Percentiles rank a stretch among this genome's conserved stretches.
Evolutionary conservation across 1,140 invertebrate species (phyloP).

Genomic region (Pristionchus pacificus): DNA sequence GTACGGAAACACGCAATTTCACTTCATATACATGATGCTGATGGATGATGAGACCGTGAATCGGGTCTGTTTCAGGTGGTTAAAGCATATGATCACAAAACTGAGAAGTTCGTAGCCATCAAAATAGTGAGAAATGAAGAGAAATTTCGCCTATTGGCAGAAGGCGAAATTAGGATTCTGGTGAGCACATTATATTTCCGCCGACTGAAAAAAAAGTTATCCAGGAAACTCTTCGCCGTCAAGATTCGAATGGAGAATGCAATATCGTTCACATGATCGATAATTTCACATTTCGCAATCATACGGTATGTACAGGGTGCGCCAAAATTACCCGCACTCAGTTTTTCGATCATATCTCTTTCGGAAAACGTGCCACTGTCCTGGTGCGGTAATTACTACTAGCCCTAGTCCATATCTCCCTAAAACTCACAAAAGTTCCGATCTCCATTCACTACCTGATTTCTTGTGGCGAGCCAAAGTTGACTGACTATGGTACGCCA

Average conservation of each 20-base stretch:
- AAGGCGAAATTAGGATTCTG: conserved; percentile 94
- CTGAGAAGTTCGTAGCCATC: conserved; percentile 61
- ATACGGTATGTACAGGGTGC: conserved; percentile 72
- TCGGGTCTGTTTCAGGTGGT: conserved; percentile 75
- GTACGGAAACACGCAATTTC: conserved; percentile 16
- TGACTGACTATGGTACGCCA: too few species aligned
- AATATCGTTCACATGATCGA: conserved; percentile 99
- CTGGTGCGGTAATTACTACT: too few species aligned
- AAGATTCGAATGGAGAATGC: conserved; percentile 96
- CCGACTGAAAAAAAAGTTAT: too few species aligned
- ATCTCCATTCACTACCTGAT: too few species aligned
- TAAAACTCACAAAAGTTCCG: too few species aligned
- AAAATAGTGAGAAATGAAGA: conserved; percentile 79
- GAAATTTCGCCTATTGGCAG: conserved; percentile 95
- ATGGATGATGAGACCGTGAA: conserved; percentile 9
- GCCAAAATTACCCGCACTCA: too few species aligned
- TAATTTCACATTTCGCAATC: conserved; percentile 94
- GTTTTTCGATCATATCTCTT: too few species aligned
- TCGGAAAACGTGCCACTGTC: too few species aligned
- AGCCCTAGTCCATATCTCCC: too few species aligned
- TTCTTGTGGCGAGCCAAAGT: too few species aligned
- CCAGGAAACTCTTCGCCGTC: conserved; percentile 80
- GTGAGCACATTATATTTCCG: conserved; percentile 80
- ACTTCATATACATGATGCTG: conserved; percentile 14
- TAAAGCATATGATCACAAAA: conserved; percentile 63